phyloP scores from a whole-genome alignment of 2,888 invertebrate genomes.

The Chrysolina americana region DNA sequence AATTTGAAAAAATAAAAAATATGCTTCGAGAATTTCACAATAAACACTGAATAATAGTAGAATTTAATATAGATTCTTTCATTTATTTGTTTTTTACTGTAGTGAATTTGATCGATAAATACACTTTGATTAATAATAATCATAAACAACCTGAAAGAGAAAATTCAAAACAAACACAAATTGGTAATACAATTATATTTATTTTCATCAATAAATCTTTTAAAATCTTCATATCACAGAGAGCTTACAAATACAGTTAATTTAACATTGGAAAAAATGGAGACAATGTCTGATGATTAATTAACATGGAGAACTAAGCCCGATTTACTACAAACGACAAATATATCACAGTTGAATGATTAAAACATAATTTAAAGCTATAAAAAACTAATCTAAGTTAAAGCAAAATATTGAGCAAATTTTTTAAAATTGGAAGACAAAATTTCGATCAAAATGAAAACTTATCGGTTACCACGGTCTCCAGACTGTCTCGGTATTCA shows the following conservation, averaged over 20 bases:
- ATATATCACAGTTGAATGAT: slow-evolving; percentile 39
- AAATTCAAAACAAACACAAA: not conserved
- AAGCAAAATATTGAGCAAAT: slow-evolving; percentile 48
- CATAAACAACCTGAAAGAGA: slow-evolving; percentile 8
- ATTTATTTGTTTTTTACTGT: no score
- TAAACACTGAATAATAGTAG: no score
- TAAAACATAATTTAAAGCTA: slow-evolving; percentile 43
- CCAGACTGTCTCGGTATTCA: slow-evolving; percentile 69
- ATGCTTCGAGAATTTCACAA: no score
- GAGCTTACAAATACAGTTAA: slow-evolving; percentile 24
- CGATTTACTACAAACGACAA: slow-evolving; percentile 10
- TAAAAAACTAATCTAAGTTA: slow-evolving; percentile 38
- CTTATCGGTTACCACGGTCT: slow-evolving; percentile 71
- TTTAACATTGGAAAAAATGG: slow-evolving; percentile 15
- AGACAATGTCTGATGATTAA: not conserved
- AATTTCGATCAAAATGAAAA: slow-evolving; percentile 27
- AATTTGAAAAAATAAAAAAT: no score
- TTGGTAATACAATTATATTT: slow-evolving; percentile 9
- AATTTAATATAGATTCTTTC: no score
- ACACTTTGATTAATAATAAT: not conserved
- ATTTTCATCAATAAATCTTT: slow-evolving; percentile 27
- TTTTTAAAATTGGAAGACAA: slow-evolving; percentile 31
- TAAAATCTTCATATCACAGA: slow-evolving; percentile 27
- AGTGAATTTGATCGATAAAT: no score
- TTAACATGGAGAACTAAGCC: slow-evolving; percentile 7